Percentiles rank a stretch among this genome's conserved stretches.
Evolutionary conservation across 2,797 vertebrate genomes (phyloP).

Genomic region (Melanotaenia pygmaea): DNA sequence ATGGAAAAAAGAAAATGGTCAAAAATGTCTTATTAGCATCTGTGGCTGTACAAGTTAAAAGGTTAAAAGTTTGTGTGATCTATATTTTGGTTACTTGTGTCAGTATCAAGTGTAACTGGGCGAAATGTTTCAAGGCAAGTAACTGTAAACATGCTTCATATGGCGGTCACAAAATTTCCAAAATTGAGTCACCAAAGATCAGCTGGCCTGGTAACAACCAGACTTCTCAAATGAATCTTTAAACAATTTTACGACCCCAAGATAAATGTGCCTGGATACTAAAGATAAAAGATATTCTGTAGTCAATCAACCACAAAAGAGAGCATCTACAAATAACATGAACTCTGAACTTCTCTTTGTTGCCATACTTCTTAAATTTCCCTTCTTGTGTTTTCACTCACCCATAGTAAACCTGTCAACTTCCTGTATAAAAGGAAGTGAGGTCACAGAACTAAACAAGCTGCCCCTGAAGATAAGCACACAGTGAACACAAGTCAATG

Average conservation of each 20-base stretch:
- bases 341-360: slow-evolving; percentile 9
- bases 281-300: not conserved
- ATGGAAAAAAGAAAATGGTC: not conserved
- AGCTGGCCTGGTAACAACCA: too few relatives aligned
- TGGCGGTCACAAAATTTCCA: too few relatives aligned
- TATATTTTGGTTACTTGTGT: too few relatives aligned
- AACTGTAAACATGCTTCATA: too few relatives aligned
- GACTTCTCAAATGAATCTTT: too few relatives aligned
- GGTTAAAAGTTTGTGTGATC: too few relatives aligned
- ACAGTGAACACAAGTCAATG: not conserved
- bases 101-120: too few relatives aligned
- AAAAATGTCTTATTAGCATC: not conserved
- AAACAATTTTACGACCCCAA: not conserved
- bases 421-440: slow-evolving; percentile 47
- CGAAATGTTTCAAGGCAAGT: too few relatives aligned
- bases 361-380: slow-evolving; percentile 11
- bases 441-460: slow-evolving; percentile 41
- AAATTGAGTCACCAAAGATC: too few relatives aligned
- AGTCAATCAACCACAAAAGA: not conserved
- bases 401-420: slow-evolving; percentile 32
- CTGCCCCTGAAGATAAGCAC: slow-evolving; percentile 44
- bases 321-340: slow-evolving; percentile 1
- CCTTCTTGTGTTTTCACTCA: slow-evolving; percentile 18
- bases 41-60: too few relatives aligned
- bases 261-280: not conserved